A percentile compares a stretch with the other conserved stretches of the same genome.
Conservation (phyloP, 1,140 invertebrate species). For the Goniozus legneri region DNA sequence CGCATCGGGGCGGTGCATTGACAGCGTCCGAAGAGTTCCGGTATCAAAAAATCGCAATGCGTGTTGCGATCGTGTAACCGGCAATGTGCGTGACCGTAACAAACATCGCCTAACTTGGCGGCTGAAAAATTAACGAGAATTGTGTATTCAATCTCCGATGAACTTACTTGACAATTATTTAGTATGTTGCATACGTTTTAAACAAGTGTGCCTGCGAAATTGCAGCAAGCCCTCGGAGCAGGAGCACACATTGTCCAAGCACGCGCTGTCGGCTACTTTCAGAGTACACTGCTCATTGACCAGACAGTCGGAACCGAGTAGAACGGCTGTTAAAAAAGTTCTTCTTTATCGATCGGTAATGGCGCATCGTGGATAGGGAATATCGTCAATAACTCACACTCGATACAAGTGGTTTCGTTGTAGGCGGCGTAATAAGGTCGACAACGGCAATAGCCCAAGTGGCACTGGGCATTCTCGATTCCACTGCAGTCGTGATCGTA, state of each 20-base stretch:
- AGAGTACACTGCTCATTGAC: constrained; percentile 72
- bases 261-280: constrained; percentile 76
- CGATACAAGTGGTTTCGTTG: constrained; percentile 63
- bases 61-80: constrained; percentile 75
- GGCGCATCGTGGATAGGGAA: constrained; percentile 8
- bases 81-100: constrained; percentile 85
- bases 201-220: constrained; percentile 82
- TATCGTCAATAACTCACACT: constrained; percentile 58
- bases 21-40: constrained; percentile 83
- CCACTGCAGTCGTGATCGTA: constrained; percentile 59
- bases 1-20: constrained; percentile 70
- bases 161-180: constrained; percentile 30
- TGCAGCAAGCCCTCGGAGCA: constrained; percentile 79
- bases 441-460: constrained; percentile 62
- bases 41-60: constrained; percentile 84
- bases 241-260: constrained; percentile 69
- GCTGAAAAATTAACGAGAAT: constrained; percentile 59
- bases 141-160: constrained; percentile 19
- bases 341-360: constrained; percentile 1
- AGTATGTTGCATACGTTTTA: constrained; percentile 62
- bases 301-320: constrained; percentile 72
- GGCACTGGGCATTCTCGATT: constrained; percentile 58
- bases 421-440: constrained; percentile 64
- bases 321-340: constrained; percentile 59
- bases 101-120: constrained; percentile 81